A percentile compares a stretch with the other conserved stretches of the same genome.
These are phyloP conservation scores for Fragum sueziense DNA, from an alignment of 2,888 invertebrate species.

Conservation along the genomic window DNA sequence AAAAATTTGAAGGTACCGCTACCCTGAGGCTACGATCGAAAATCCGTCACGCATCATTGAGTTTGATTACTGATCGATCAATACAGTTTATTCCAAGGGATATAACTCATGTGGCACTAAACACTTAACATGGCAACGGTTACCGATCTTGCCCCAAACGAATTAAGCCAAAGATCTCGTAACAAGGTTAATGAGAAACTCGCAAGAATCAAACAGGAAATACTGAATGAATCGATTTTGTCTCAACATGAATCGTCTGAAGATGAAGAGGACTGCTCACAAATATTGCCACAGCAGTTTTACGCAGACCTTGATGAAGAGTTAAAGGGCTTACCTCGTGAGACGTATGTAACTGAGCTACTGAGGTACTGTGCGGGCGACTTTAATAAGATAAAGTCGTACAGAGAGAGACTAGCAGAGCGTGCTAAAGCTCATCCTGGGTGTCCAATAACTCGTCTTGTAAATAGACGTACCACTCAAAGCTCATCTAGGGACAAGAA, in stretches of 20 bases:
- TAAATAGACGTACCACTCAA: not conserved
- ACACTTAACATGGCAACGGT: too few relatives aligned
- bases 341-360: not conserved
- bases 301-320: not conserved
- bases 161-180: not conserved
- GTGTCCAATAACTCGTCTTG: slow-evolving; percentile 1
- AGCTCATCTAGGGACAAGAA: not conserved
- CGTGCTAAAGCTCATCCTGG: not conserved
- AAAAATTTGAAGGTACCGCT: too few relatives aligned
- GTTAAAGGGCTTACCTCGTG: not conserved
- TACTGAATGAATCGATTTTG: not conserved
- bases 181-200: not conserved
- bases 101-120: too few relatives aligned
- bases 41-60: too few relatives aligned
- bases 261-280: not conserved
- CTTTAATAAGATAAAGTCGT: not conserved
- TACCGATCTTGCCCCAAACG: not conserved
- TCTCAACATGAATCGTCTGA: not conserved
- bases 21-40: too few relatives aligned
- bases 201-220: not conserved
- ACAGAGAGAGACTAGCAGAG: slow-evolving; percentile 3
- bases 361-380: not conserved
- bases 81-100: too few relatives aligned
- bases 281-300: not conserved
- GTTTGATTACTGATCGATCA: too few relatives aligned